Evolutionary conservation across 2,797 vertebrate species (phyloP).

Genomic region (Periophthalmus magnuspinnatus): DNA sequence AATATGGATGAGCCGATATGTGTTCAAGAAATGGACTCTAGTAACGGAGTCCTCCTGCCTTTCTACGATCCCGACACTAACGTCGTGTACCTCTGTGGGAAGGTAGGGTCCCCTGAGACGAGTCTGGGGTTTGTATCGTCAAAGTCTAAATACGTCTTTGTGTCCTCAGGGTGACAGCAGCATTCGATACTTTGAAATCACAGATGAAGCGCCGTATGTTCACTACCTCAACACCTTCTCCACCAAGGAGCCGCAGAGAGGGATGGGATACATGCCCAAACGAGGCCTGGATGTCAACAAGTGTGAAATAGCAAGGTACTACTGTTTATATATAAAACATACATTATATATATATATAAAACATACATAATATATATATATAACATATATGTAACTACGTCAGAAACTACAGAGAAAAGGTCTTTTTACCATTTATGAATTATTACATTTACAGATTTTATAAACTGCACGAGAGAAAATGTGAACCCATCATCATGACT

Average conservation of each 20-base stretch:
- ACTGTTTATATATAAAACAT: too few relatives aligned
- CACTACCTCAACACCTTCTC: slow-evolving; percentile 99
- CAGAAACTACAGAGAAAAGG: too few relatives aligned
- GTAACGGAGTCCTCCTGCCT: slow-evolving; percentile 93
- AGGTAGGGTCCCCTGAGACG: slow-evolving; percentile 71
- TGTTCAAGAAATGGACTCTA: slow-evolving; percentile 97
- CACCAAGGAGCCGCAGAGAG: slow-evolving; percentile 97
- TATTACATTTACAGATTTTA: slow-evolving; percentile 82
- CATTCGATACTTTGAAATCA: slow-evolving; percentile 99
- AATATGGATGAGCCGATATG: slow-evolving; percentile 95
- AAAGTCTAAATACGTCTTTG: neutral
- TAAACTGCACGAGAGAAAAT: slow-evolving; percentile 90
- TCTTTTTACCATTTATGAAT: neutral
- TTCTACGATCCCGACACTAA: slow-evolving; percentile 96
- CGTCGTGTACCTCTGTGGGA: slow-evolving; percentile 94
- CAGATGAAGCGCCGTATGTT: slow-evolving; percentile 93
- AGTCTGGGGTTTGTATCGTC: neutral
- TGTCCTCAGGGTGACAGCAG: slow-evolving; percentile 92
- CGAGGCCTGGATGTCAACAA: slow-evolving; percentile 97
- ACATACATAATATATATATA: too few relatives aligned
- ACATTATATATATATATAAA: too few relatives aligned
- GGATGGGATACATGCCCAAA: slow-evolving; percentile 99
- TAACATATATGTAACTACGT: too few relatives aligned
- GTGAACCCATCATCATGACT: slow-evolving; percentile 92
- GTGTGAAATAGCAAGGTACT: slow-evolving; percentile 97